These are phyloP conservation scores for Columba livia DNA, from an alignment of 2,113 vertebrate species.

Conservation along the genomic window DNA sequence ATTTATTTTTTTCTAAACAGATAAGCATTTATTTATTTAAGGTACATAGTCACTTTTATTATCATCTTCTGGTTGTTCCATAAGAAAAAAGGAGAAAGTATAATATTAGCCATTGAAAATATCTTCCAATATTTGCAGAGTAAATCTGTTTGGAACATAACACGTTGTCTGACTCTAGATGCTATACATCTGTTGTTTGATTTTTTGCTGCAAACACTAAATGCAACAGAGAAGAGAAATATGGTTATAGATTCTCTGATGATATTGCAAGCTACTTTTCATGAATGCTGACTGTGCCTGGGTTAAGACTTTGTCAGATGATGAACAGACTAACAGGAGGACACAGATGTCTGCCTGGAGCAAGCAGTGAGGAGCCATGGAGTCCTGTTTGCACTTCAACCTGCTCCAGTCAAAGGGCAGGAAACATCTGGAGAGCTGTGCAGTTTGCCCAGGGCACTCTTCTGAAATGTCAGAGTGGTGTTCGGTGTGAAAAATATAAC, in stretches of 20 bases:
- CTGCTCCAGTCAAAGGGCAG: background rate
- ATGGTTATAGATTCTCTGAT: background rate
- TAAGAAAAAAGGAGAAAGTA: background rate
- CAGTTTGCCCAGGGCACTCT: background rate
- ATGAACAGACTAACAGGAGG: background rate
- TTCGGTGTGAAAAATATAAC: background rate
- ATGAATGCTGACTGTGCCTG: background rate
- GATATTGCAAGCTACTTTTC: background rate
- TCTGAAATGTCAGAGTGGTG: background rate
- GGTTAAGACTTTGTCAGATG: background rate
- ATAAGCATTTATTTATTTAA: background rate
- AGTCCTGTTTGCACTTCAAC: background rate
- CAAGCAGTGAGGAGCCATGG: background rate
- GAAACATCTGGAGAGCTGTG: background rate
- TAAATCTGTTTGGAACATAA: background rate
- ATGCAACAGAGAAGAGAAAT: background rate
- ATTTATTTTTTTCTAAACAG: background rate
- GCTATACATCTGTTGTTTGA: background rate
- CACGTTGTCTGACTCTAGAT: background rate
- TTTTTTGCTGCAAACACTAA: background rate
- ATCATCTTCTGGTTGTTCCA: background rate
- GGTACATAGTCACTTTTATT: background rate
- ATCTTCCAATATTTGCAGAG: background rate
- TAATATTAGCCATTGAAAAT: background rate
- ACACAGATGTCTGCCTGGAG: background rate